Conservation (phyloP, 2,888 invertebrate genomes). For the Agrypnus murinus region DNA sequence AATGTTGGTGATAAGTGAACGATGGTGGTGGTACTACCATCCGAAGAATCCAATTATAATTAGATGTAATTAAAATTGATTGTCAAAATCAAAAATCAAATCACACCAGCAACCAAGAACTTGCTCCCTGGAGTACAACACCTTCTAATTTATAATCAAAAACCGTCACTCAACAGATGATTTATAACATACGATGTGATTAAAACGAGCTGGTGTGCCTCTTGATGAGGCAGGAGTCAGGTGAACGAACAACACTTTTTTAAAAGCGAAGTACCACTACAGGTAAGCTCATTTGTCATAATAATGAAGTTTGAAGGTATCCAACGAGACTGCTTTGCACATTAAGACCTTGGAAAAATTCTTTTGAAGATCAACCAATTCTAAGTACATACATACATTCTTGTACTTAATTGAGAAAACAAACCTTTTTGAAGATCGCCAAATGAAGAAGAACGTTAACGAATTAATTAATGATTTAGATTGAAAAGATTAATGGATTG, state of each 20-base stretch:
- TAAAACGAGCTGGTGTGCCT: constrained; percentile 55
- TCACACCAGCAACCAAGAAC: too few species aligned
- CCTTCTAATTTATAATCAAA: constrained; percentile 52
- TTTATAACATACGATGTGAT: constrained; percentile 55
- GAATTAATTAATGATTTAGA: not conserved
- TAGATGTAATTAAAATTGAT: constrained; percentile 45
- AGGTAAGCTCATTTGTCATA: constrained; percentile 35
- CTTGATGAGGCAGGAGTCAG: constrained; percentile 32
- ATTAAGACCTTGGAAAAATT: constrained; percentile 16
- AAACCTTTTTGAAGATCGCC: not conserved
- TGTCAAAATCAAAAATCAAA: constrained; percentile 48
- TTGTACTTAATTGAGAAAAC: constrained; percentile 16
- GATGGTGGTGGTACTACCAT: too few species aligned
- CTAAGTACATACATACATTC: not conserved
- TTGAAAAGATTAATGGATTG: not conserved
- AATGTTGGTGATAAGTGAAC: too few species aligned
- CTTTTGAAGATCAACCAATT: not conserved
- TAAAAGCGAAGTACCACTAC: constrained; percentile 18
- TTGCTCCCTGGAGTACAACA: constrained; percentile 33
- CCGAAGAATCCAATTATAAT: not conserved
- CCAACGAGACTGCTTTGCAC: constrained; percentile 22
- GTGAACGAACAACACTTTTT: constrained; percentile 46
- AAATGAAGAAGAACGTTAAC: too few species aligned
- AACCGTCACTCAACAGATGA: constrained; percentile 57
- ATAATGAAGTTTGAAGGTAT: constrained; percentile 28